phyloP scores from a whole-genome alignment of 2,888 invertebrate genomes.

The Hermaeophaga mercurialis region DNA sequence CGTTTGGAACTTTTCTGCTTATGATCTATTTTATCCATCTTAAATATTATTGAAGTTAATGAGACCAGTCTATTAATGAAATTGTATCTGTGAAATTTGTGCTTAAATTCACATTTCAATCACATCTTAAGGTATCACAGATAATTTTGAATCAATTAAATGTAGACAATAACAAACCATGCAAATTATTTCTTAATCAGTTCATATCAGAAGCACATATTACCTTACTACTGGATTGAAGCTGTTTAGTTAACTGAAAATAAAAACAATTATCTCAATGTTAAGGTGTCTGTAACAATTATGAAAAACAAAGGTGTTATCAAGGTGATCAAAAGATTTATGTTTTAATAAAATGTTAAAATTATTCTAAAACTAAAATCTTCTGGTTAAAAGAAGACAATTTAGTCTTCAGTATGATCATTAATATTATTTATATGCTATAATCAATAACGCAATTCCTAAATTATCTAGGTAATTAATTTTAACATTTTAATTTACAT shows the following conservation, averaged over 20 bases:
- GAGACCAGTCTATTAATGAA: conserved; percentile 5
- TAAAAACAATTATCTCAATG: too few species aligned
- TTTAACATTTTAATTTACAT: too few species aligned
- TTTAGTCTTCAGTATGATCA: too few species aligned
- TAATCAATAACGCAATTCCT: too few species aligned
- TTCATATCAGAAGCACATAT: background rate
- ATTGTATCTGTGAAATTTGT: conserved; percentile 11
- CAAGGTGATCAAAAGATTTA: too few species aligned
- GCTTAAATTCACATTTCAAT: conserved; percentile 30
- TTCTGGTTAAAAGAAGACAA: too few species aligned
- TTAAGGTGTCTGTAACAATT: too few species aligned
- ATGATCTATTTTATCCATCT: conserved; percentile 53
- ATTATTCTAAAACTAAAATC: too few species aligned
- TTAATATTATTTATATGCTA: too few species aligned
- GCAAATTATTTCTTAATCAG: background rate
- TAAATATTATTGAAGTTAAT: conserved; percentile 33
- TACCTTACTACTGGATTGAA: background rate
- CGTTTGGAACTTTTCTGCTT: conserved; percentile 56
- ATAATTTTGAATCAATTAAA: conserved; percentile 13
- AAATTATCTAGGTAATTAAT: too few species aligned
- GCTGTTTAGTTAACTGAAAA: background rate
- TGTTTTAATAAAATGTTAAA: too few species aligned
- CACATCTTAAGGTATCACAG: conserved; percentile 51
- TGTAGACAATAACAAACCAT: conserved; percentile 5
- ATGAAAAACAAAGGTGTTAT: too few species aligned